Conservation (phyloP, 2,888 invertebrate species). For the Toxonevra muliebris region DNA sequence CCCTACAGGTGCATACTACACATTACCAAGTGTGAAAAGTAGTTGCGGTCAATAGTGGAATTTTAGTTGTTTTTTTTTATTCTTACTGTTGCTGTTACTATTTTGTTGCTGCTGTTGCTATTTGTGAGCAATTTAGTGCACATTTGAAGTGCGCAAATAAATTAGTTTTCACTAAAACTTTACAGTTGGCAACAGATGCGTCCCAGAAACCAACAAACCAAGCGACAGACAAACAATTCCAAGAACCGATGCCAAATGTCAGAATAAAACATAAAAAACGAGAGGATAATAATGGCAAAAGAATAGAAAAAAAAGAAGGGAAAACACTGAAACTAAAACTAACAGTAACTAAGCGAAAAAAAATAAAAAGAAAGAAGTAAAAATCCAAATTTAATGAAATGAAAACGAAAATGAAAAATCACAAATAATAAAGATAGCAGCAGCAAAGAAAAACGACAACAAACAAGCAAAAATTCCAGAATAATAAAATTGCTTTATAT, state of each 20-base stretch:
- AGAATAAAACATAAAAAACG: not conserved
- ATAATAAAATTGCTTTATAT: too few species aligned
- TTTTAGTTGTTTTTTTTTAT: too few species aligned
- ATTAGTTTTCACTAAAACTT: constrained; percentile 31
- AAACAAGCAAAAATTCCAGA: too few species aligned
- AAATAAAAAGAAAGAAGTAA: not conserved
- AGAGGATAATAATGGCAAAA: not conserved
- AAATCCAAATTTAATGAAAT: constrained; percentile 11
- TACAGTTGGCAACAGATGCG: constrained; percentile 25
- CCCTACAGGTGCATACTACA: too few species aligned
- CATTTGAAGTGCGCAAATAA: constrained; percentile 33
- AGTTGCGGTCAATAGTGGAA: too few species aligned
- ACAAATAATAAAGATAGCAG: not conserved
- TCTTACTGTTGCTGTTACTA: too few species aligned
- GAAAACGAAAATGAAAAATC: constrained; percentile 21
- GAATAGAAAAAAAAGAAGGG: not conserved
- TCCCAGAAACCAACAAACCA: not conserved
- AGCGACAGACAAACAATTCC: not conserved
- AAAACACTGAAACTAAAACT: not conserved
- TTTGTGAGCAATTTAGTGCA: constrained; percentile 13
- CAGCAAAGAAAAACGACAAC: too few species aligned
- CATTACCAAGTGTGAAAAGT: too few species aligned
- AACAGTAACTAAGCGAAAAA: not conserved
- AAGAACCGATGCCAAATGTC: constrained; percentile 6
- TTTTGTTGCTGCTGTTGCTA: too few species aligned